Evolutionary conservation across 2,888 invertebrate species (phyloP), one percentile per base, ranked within the genome.

Genomic region (Mesorhabditis spiculigera): DNA sequence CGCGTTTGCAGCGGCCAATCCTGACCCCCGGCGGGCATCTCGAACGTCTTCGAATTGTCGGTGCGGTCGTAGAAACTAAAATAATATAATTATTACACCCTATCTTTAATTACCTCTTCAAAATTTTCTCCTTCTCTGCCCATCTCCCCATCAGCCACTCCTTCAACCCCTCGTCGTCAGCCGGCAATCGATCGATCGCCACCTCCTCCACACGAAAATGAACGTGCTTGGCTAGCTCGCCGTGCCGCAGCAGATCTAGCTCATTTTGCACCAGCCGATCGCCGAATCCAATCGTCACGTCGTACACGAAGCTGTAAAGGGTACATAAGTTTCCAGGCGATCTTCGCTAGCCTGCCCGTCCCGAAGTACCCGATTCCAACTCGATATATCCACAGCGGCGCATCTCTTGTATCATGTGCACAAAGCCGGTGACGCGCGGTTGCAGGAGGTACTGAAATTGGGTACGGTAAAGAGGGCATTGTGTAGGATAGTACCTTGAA

Each of bases 401-500:
- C 88, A 90, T 88, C 69, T 87, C 84, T 71, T 88, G 86, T 13
- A 87, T 86, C 66, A 90, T 85, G 81, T 87, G 88, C 6, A 86
- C 85, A 81, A 90, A 89, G 4, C 94, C 94, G 0, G 92, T 93
- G 5, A 92, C 93, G 75, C 93, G 90, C 0, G 94, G 94, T 86
- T 94, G 93, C 4, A 94, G 88, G 1, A 93, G 91, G 84, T 91
- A 90, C n/a, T 50, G 58, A 50, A 50, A 28, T 28, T 28, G 28
- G 28, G 28, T 28, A 28, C 28, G 28, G 28, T 28, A 3, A 28
- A 28, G 28, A 28, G 28, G 28, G 28, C 28, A 28, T 28, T 28
- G 28, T 28, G 1, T 28, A 28, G 28, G 28, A 28, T 28, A 28
- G 28, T 28, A 28, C 58, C 58, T 91, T 88, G 85, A 92, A 93